Conservation (phyloP, 1,140 invertebrate genomes). For the Holotrichia oblita region DNA sequence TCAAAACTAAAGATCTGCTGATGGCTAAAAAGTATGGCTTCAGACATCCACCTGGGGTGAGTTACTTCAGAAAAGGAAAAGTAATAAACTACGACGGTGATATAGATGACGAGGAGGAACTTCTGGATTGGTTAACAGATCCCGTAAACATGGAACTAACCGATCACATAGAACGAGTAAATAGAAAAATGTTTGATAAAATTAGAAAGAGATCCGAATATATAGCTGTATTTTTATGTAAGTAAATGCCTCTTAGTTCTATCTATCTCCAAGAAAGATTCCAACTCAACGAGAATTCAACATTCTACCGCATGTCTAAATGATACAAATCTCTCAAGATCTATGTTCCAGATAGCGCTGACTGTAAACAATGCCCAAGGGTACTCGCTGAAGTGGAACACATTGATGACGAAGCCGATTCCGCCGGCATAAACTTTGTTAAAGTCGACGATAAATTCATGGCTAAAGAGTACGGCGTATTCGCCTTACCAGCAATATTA, state of each 20-base stretch:
- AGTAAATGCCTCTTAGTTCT: slow-evolving; percentile 59
- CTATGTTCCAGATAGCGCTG: slow-evolving; percentile 84
- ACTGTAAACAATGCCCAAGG: slow-evolving; percentile 92
- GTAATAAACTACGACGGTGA: slow-evolving; percentile 92
- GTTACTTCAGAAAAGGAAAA: slow-evolving; percentile 91
- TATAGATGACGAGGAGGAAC: slow-evolving; percentile 92
- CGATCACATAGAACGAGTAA: slow-evolving; percentile 93
- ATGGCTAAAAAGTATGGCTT: slow-evolving; percentile 96
- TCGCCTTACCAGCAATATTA: slow-evolving; percentile 86
- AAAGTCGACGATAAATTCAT: slow-evolving; percentile 90
- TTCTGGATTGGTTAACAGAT: slow-evolving; percentile 92
- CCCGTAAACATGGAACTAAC: slow-evolving; percentile 94
- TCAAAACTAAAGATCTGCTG: slow-evolving; percentile 86
- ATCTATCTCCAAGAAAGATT: neutral
- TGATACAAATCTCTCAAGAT: neutral
- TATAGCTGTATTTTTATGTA: slow-evolving; percentile 95
- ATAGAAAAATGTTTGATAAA: slow-evolving; percentile 93
- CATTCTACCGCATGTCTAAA: neutral
- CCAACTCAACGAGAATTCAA: neutral
- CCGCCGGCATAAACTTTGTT: slow-evolving; percentile 93
- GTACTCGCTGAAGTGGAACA: slow-evolving; percentile 90
- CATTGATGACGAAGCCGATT: slow-evolving; percentile 92
- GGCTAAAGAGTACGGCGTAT: slow-evolving; percentile 87
- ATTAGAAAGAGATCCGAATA: slow-evolving; percentile 91
- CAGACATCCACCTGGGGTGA: slow-evolving; percentile 87